Conservation (phyloP, 1,140 invertebrate species). For the Drosophila kanapiae region DNA sequence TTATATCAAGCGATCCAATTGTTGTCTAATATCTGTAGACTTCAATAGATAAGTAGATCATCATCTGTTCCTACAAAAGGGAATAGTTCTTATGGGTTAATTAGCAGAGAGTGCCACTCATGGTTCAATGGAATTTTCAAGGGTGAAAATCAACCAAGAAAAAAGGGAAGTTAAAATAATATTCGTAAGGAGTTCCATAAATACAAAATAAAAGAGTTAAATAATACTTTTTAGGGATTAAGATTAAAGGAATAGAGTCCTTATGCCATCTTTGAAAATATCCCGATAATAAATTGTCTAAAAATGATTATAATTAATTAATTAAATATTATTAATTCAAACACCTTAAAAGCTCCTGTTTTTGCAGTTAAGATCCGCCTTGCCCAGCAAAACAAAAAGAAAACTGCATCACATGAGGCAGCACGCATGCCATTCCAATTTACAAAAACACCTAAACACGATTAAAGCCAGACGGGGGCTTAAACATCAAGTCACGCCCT, state of each 20-base stretch:
- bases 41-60: conserved; percentile 43
- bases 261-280: too few species aligned
- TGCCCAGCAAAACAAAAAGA: not conserved
- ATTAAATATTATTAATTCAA: not conserved
- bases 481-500: conserved; percentile 75
- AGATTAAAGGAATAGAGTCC: too few species aligned
- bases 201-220: not conserved
- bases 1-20: conserved; percentile 46
- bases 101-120: not conserved
- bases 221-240: too few species aligned
- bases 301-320: not conserved
- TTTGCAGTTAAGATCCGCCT: not conserved
- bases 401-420: conserved; percentile 12
- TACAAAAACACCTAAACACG: conserved; percentile 41
- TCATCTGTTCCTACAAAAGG: conserved; percentile 24
- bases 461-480: conserved; percentile 38
- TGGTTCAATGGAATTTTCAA: not conserved
- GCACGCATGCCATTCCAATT: conserved; percentile 34
- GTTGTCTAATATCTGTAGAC: conserved; percentile 44
- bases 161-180: not conserved
- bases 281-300: too few species aligned
- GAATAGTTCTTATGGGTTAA: not conserved
- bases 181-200: not conserved
- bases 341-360: not conserved
- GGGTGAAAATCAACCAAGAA: not conserved